Conservation (phyloP, 2,888 invertebrate genomes). For the Archips xylosteana region DNA sequence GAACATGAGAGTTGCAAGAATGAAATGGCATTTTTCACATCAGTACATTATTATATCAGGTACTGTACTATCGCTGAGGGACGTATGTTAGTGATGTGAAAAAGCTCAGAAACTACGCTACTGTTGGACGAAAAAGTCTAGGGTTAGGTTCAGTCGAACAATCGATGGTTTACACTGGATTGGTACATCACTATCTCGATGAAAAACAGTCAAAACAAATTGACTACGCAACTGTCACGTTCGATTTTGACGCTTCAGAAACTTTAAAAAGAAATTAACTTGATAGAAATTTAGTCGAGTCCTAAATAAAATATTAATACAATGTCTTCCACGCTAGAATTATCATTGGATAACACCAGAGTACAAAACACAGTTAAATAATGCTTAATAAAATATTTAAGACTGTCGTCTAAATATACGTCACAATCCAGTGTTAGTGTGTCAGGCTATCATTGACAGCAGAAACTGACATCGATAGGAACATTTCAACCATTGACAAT, state of each 20-base stretch:
- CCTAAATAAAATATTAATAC: slow-evolving; percentile 13
- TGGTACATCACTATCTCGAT: not conserved
- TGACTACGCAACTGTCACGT: not conserved
- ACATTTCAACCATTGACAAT: not conserved
- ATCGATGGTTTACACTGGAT: slow-evolving; percentile 36
- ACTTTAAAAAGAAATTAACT: not conserved
- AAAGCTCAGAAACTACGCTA: slow-evolving; percentile 75
- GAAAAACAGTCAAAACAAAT: not conserved
- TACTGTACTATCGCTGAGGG: slow-evolving; percentile 44
- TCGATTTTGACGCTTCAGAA: not conserved
- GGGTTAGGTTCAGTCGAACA: slow-evolving; percentile 34
- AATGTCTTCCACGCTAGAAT: slow-evolving; percentile 20
- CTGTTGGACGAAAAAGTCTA: slow-evolving; percentile 76
- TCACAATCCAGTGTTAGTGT: slow-evolving; percentile 37
- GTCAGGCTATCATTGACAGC: slow-evolving; percentile 15
- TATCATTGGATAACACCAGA: slow-evolving; percentile 24
- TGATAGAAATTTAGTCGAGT: not conserved
- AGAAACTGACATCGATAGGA: not conserved
- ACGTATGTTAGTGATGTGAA: slow-evolving; percentile 47
- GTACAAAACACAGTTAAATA: slow-evolving; percentile 16
- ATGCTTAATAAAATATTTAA: slow-evolving; percentile 2
- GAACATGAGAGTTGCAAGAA: slow-evolving; percentile 56
- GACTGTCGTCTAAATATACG: not conserved
- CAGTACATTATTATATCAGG: slow-evolving; percentile 50
- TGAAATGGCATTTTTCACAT: slow-evolving; percentile 66